A percentile compares a stretch with the other conserved stretches of the same genome.
Conservation (phyloP, 1,140 invertebrate species). For the Berghia stephanieae region DNA sequence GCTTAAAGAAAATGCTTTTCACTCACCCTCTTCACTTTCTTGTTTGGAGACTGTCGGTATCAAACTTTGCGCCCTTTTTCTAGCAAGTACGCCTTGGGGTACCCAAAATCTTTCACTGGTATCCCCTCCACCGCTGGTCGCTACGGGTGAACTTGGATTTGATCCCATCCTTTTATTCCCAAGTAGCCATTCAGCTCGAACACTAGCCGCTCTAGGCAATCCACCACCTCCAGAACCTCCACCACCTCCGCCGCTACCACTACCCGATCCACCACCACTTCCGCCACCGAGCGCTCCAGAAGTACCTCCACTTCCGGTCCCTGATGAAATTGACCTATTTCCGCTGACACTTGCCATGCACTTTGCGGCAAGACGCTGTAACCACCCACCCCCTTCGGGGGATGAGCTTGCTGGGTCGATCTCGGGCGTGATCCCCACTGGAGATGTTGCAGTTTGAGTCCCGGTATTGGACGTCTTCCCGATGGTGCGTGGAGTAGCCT, state of each 20-base stretch:
- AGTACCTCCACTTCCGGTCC: conserved; percentile 17
- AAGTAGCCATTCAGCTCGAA: conserved; percentile 41
- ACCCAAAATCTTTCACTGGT: conserved; percentile 58
- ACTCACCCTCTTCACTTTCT: conserved; percentile 53
- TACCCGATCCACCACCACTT: not conserved
- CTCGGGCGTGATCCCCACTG: not conserved
- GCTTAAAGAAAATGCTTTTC: too few species aligned
- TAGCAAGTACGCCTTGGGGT: conserved; percentile 46
- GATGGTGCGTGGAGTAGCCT: conserved; percentile 28
- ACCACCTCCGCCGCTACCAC: not conserved
- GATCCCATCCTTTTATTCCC: conserved; percentile 47
- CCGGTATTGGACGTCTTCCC: conserved; percentile 33
- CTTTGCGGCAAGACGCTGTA: conserved; percentile 30
- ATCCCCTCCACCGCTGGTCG: conserved; percentile 38
- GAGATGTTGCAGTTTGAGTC: conserved; percentile 14
- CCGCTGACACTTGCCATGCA: conserved; percentile 38
- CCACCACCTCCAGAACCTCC: not conserved
- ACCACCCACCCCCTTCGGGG: conserved; percentile 22
- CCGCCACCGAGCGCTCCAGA: not conserved
- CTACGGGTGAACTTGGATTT: conserved; percentile 42
- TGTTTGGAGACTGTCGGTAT: conserved; percentile 46
- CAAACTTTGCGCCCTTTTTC: conserved; percentile 55
- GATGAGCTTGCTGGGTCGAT: not conserved
- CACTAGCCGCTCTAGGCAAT: conserved; percentile 33
- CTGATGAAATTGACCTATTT: not conserved